Conservation (phyloP, 2,797 vertebrate species). For the Anisognathus igniventris region DNA sequence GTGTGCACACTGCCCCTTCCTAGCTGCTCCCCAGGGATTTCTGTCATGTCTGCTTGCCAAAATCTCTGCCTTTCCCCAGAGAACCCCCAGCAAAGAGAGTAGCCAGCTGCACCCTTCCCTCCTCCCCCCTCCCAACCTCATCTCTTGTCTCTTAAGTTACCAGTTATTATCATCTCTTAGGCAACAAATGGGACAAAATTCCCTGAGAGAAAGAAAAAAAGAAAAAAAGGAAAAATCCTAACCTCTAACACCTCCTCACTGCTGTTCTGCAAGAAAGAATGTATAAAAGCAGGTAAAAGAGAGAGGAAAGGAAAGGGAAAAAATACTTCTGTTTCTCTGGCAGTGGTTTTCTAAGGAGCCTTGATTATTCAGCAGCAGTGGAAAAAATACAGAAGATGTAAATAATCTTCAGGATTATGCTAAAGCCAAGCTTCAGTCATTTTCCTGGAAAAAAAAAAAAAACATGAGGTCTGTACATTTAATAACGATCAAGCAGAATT, state of each 20-base stretch:
- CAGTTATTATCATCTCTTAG: neutral
- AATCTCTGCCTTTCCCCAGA: neutral
- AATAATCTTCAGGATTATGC: slow-evolving; percentile 44
- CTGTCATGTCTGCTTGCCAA: neutral
- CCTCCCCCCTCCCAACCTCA: neutral
- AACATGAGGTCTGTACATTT: neutral
- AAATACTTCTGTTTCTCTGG: neutral
- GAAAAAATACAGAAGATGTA: slow-evolving; percentile 33
- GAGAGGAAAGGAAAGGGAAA: neutral
- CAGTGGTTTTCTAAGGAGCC: neutral
- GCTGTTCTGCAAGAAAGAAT: neutral
- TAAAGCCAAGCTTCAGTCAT: slow-evolving; percentile 45
- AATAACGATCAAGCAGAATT: slow-evolving; percentile 18
- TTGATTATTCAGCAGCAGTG: slow-evolving; percentile 27
- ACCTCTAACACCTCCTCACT: neutral
- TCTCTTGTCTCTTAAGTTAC: neutral
- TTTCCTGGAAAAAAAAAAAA: neutral
- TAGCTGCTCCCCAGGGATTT: neutral
- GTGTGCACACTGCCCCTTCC: neutral
- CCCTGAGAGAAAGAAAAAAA: neutral
- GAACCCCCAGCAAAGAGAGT: neutral
- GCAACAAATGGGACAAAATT: neutral
- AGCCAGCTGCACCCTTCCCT: neutral
- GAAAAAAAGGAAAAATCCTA: neutral
- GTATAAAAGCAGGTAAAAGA: neutral